Evolutionary conservation across 2,888 invertebrate genomes (phyloP), one percentile per base, ranked within the genome.

Genomic region (Orchesella flavescens): DNA sequence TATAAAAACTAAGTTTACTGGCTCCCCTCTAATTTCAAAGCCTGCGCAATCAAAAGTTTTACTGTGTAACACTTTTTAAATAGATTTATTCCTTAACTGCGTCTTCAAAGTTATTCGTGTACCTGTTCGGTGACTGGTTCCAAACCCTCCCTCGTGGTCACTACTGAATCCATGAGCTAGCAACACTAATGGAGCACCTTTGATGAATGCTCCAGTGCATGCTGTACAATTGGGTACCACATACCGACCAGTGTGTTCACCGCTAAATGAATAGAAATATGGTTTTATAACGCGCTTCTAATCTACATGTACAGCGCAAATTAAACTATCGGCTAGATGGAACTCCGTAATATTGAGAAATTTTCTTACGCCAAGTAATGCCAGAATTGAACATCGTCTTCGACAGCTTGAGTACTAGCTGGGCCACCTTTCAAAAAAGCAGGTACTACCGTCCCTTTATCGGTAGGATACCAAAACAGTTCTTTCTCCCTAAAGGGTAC

Each of bases 1-100:
- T 73, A 93, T 90, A 88, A 93, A 91, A 53, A 93, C 92, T 3
- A 93, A 90, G 89, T 93, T 93, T 0, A 77, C 46, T 46, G 91
- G 91, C 87, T 92, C 92, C 0, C 92, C 93, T n/a, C 92, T 90
- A 85, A 92, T 90, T 86, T 92, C 90, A 89, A 92, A 93, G 1
- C 92, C 93, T 76, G 24, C n/a, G 0, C 3, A 43, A 21, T 65
- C n/a, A 12, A 17, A 65, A 34, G n/a, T 34, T 15, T n/a, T 34
- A 13, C 9, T 7, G 13, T n/a, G n/a, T n/a, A n/a, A n/a, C n/a
- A n/a, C n/a, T n/a, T n/a, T n/a, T n/a, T n/a, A n/a, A n/a, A 34
- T 4, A 34, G 7, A 2, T 34, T 7, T 34, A 53, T 5, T 53
- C 10, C 10, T 17, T 9, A n/a, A n/a, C n/a, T 59, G 59, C n/a